Evolutionary conservation across 35 echinoderm and acorn worm species (phyloP), one percentile per base, ranked within the genome.

Genomic region (Lytechinus variegatus): DNA sequence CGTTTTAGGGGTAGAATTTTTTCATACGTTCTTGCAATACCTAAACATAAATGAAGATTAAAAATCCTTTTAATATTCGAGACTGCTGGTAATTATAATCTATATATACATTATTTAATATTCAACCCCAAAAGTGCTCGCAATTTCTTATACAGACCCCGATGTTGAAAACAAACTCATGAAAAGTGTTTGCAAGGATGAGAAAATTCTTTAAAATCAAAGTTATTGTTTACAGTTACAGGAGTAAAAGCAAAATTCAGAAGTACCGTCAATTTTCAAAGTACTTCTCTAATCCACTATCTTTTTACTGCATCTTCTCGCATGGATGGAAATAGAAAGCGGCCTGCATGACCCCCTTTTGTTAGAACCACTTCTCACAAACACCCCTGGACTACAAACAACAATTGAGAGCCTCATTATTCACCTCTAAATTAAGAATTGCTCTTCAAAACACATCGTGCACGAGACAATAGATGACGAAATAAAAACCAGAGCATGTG

Each of bases 381-480:
- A 79, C 66, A 79, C 66, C 66, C 66, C 66, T 79, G 66, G 66
- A 79, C 66, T 79, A 79, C 66, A 79, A 79, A 79, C 66, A 79
- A 79, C 66, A n/a, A 79, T 79, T 24, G 66, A 79, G 66, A 24
- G 19, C 3, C 66, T 79, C 14, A 16, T 79, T 79, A 24, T 79
- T 79, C n/a, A 79, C 19, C 4, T 79, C 66, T 24, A 79, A 79
- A 79, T 79, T 79, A 79, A 79, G 66, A 79, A 79, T 79, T 79
- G 66, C 66, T 79, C 66, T 79, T 55, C 92, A 93, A 93, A 93
- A 93, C 92, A 93, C 92, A 93, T 55, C 92, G 92, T 93, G 92
- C 92, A 93, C 21, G 53, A 93, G 54, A 93, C 54, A 93, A 93
- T 24, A 93, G 92, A 57, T 57, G 55, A 55, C 6, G 53, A 44